phyloP scores from a whole-genome alignment of 2,888 invertebrate genomes.

The Nysson spinosus region DNA sequence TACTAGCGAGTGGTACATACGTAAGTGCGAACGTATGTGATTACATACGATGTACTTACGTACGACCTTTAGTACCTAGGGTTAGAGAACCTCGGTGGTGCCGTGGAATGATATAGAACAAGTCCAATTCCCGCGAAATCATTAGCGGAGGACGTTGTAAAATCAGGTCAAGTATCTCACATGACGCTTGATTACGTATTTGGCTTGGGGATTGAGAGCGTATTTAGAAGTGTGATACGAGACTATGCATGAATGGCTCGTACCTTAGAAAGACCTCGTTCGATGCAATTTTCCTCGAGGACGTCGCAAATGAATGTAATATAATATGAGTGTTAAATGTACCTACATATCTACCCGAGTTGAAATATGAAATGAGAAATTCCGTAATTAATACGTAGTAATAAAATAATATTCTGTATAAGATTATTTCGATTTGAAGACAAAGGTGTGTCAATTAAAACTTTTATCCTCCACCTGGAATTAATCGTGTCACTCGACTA shows the following conservation, averaged over 20 bases:
- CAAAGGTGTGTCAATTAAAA: constrained; percentile 2
- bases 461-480: neutral
- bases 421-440: too few relatives aligned
- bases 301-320: too few relatives aligned
- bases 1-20: neutral
- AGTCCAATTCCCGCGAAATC: constrained; percentile 44
- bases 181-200: constrained; percentile 55
- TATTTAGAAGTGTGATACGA: constrained; percentile 18
- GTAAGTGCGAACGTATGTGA: neutral
- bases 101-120: constrained; percentile 31
- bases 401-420: too few relatives aligned
- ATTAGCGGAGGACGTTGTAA: constrained; percentile 37
- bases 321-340: too few relatives aligned
- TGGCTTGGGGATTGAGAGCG: constrained; percentile 34
- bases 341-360: too few relatives aligned
- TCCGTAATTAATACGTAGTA: too few relatives aligned
- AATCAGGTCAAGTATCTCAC: constrained; percentile 64
- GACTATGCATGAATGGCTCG: constrained; percentile 22
- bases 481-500: neutral
- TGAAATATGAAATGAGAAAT: too few relatives aligned
- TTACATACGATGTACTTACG: constrained; percentile 3
- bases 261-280: constrained; percentile 18
- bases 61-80: constrained; percentile 13
- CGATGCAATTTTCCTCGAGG: constrained; percentile 24
- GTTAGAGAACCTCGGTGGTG: constrained; percentile 21